Base-by-base conservation (phyloP, 2,888 invertebrate genomes). In the Siphlonurus alternatus region DNA sequence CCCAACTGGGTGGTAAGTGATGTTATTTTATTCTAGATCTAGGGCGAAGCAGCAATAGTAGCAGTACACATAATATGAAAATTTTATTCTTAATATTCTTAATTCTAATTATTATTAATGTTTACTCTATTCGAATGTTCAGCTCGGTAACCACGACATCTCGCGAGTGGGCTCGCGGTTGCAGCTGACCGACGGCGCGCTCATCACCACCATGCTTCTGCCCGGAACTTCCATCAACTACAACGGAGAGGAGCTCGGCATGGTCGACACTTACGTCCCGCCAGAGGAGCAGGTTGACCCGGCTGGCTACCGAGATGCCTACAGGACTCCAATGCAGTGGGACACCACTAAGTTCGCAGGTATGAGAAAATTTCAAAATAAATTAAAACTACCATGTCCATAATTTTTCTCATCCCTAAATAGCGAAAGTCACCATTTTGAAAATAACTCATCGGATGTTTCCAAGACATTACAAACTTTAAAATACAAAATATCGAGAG, bases 211-310 rank as follows among this genome's bases (percentile, higher is more conserved):
- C 63, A 70, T 83, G 67, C 71, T 80, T 2, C 71, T 83, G 61
- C 81, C 80, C 2, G 83, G 83, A 10, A 78, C 80, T 51, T 74
- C 80, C 1, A 73, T 78, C 64, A 75, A 77, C 24, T 82, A 82
- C 70, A 83, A 82, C 72, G 81, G 92, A 1, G 91, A 92, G 72
- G 92, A 93, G 73, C 80, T 93, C 63, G 91, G 87, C 10, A 87
- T 91, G 87, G 78, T 79, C 0, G 83, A 89, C 71, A 72, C 72
- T 0, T 73, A 74, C 10, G 67, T 68, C 3, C 69, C 71, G 65
- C 63, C 69, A 2, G 67, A 69, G 64, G 69, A 67, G 59, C 66
- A 65, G 25, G 65, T 66, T 23, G 64, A 59, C 22, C 63, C 67
- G 1, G 63, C 66, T 7, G 64, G 69, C 1, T 62, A 64, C 18